phyloP scores from a whole-genome alignment of 1,140 invertebrate species.

The Panulirus ornatus region DNA sequence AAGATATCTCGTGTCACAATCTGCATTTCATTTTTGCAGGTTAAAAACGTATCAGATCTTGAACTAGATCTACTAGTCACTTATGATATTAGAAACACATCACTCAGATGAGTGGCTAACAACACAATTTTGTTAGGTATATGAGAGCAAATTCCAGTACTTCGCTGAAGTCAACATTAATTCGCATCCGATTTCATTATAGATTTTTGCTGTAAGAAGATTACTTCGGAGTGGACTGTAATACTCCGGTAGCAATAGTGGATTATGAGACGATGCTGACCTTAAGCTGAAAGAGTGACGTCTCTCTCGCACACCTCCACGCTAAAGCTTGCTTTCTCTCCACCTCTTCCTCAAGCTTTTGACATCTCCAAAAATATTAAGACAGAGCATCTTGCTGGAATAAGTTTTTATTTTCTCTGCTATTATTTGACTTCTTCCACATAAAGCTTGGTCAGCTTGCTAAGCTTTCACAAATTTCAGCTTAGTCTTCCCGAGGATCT shows the following conservation, averaged over 20 bases:
- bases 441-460: no score
- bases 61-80: no score
- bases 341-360: no score
- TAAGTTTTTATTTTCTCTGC: background rate
- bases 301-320: background rate
- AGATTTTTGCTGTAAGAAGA: conserved; percentile 65
- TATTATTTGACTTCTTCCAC: background rate
- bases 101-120: no score
- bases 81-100: no score
- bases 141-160: conserved; percentile 22
- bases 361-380: no score
- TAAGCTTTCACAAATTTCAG: no score
- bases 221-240: conserved; percentile 43
- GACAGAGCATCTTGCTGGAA: background rate
- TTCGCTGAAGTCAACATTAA: conserved; percentile 25
- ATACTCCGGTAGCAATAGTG: conserved; percentile 9
- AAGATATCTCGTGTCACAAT: no score
- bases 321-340: background rate
- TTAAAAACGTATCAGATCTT: no score
- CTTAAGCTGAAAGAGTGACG: background rate
- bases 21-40: no score
- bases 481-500: no score
- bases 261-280: conserved; percentile 14
- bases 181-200: conserved; percentile 64
- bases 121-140: background rate